phyloP scores from a whole-genome alignment of 2,888 invertebrate genomes.

The Mythimna vitellina region DNA sequence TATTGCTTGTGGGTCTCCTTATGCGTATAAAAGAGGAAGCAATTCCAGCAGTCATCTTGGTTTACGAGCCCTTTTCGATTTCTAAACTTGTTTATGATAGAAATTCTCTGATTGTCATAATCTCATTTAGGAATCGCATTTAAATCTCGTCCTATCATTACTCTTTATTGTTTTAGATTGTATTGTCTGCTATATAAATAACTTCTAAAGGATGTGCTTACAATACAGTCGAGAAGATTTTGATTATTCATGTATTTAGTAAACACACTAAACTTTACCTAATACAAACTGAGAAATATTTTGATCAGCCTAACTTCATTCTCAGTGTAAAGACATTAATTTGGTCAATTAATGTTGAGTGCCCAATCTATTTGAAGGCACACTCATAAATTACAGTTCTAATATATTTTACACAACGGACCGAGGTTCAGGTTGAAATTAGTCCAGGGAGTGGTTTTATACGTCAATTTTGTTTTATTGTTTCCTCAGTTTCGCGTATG shows the following conservation, averaged over 20 bases:
- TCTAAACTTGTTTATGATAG: conserved; percentile 79
- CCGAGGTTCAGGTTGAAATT: conserved; percentile 77
- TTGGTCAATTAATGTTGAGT: conserved; percentile 66
- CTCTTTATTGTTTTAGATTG: conserved; percentile 45
- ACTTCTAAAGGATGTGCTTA: conserved; percentile 1
- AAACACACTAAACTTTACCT: neutral
- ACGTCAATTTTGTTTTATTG: conserved; percentile 88
- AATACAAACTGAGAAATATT: conserved; percentile 28
- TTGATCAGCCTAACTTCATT: conserved; percentile 18
- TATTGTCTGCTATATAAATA: conserved; percentile 36
- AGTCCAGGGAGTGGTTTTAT: conserved; percentile 86
- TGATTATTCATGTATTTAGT: conserved; percentile 14
- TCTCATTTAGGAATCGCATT: conserved; percentile 65
- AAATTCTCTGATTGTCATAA: conserved; percentile 73
- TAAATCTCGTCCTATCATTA: conserved; percentile 48
- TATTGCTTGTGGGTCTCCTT: conserved; percentile 76
- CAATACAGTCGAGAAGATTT: neutral
- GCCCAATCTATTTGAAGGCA: conserved; percentile 71
- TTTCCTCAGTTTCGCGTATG: conserved; percentile 89
- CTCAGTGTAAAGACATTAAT: conserved; percentile 55
- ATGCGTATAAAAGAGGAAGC: conserved; percentile 80
- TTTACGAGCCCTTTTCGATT: conserved; percentile 83
- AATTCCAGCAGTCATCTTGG: conserved; percentile 80
- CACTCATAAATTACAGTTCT: conserved; percentile 75
- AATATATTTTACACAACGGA: conserved; percentile 80